Conservation (phyloP, 2,797 vertebrate species). For the Phalanger gymnotis region DNA sequence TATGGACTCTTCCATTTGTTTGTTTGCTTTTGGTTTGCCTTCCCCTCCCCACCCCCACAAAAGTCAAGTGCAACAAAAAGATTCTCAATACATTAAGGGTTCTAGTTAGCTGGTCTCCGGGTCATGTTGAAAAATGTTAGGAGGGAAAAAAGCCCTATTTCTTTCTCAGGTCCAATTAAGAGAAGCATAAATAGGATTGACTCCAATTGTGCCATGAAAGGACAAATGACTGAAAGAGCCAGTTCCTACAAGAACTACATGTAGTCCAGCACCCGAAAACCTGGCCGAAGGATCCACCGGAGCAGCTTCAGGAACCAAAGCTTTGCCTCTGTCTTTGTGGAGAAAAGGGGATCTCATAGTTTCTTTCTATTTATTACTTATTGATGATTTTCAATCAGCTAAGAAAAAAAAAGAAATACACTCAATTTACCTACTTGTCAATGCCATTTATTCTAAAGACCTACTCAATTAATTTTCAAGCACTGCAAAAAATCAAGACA, state of each 20-base stretch:
- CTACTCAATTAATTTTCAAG: background rate
- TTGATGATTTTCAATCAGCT: constrained; percentile 16
- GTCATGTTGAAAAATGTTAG: constrained; percentile 1
- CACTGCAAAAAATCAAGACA: background rate
- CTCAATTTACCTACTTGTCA: background rate
- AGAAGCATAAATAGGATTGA: constrained; percentile 37
- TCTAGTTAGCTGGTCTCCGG: background rate
- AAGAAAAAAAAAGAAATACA: background rate
- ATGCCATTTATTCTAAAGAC: background rate
- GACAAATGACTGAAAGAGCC: background rate
- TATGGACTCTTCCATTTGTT: background rate
- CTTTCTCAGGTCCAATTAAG: background rate
- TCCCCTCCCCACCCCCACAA: background rate
- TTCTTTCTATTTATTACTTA: constrained; percentile 33
- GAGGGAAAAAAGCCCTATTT: background rate
- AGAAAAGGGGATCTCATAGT: background rate
- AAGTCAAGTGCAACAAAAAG: background rate
- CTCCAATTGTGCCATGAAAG: background rate
- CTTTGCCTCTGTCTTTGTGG: background rate
- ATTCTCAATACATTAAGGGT: background rate
- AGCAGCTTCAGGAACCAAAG: background rate
- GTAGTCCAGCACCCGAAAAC: background rate
- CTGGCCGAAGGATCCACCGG: background rate
- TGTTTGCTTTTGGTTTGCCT: constrained; percentile 22
- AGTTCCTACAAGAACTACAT: constrained; percentile 23